Conservation (phyloP, 2,888 invertebrate species). For the Morinoia aosen region DNA sequence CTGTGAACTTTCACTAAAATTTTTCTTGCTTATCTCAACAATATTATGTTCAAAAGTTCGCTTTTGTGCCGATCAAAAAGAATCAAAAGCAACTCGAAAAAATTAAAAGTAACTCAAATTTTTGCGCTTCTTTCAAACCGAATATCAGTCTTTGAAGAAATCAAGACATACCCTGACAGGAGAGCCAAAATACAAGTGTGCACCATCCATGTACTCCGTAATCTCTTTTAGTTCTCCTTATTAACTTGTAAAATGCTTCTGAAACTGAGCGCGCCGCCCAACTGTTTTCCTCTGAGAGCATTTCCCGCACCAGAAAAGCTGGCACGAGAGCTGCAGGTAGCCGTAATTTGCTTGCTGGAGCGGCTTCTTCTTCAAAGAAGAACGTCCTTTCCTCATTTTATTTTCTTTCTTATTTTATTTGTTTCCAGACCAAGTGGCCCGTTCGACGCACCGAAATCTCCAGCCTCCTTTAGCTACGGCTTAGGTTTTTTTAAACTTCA, state of each 20-base stretch:
- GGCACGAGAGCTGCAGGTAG: neutral
- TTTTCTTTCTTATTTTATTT: neutral
- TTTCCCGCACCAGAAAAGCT: neutral
- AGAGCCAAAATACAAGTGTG: neutral
- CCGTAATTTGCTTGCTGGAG: neutral
- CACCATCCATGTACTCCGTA: neutral
- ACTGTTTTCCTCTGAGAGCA: neutral
- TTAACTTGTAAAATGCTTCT: neutral
- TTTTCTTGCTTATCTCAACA: too few species aligned
- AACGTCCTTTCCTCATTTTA: conserved; percentile 2
- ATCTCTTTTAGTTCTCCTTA: neutral
- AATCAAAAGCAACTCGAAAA: neutral
- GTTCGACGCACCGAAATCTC: neutral
- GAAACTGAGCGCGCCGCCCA: neutral
- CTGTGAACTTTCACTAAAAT: too few species aligned
- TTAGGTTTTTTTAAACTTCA: neutral
- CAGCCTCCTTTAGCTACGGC: neutral
- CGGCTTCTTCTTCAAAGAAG: neutral
- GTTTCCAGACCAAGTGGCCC: neutral
- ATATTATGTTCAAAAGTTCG: neutral
- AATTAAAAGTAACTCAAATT: neutral
- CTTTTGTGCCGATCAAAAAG: neutral
- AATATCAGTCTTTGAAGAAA: neutral
- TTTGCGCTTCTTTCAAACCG: neutral
- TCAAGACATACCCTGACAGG: neutral